Base-by-base conservation (phyloP, 2,888 invertebrate genomes). In the Agrochola lota region DNA sequence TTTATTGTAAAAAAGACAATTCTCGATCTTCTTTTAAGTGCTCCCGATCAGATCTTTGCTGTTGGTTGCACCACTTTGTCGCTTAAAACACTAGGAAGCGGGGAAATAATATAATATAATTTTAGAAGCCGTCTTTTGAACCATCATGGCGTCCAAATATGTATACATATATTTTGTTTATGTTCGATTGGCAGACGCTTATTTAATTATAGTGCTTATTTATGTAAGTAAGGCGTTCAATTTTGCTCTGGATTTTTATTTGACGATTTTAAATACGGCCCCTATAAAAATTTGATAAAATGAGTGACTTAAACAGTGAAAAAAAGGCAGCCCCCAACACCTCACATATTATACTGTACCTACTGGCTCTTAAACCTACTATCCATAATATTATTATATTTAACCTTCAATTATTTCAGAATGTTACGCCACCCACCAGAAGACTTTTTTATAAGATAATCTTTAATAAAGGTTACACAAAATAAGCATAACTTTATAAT, bases 381-480 rank as follows among this genome's bases (percentile, higher is more conserved):
- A 20, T n/a, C 9, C 6, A 9, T n/a, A 12, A 12, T 23, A 46
- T 35, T 73, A 75, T n/a, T 2, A 43, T 30, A 30, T 43, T 43
- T 9, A 52, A 20, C 43, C 15, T 23, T 6, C 30, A 43, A 62
- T 43, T 52, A 43, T 30, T 9, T 26, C 15, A 63, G 7, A 70
- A 70, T 49, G n/a, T 52, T 62, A 3, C 30, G 8, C 57, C 49
- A 30, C 59, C 77, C 78, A 67, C 67, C 0, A 66, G 23, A 49
- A 35, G 2, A 6, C 43, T 15, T 40, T 67, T 43, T 55, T 62
- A 30, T 17, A 15, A 52, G 23, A 40, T 46, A 62, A 78, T 43
- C 43, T 78, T 78, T 78, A n/a, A 7, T 43, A 62, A 77, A 69
- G 52, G 52, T 60, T 55, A 62, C 15, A 30, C 11, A 43, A 67